These are phyloP conservation scores for Anomalospiza imberbis DNA, from an alignment of 2,797 vertebrate genomes.

Conservation along the genomic window DNA sequence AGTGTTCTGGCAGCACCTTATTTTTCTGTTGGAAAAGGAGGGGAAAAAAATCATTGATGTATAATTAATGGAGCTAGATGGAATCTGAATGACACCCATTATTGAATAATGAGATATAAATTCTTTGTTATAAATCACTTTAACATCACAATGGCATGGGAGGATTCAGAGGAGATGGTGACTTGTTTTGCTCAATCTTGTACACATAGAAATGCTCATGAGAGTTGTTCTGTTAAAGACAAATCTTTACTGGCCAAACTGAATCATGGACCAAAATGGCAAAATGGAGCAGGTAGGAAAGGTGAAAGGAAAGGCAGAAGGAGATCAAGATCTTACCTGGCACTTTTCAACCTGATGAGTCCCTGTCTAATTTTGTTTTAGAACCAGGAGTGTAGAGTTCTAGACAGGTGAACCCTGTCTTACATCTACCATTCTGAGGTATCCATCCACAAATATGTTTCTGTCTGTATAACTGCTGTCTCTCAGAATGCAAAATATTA, in stretches of 20 bases:
- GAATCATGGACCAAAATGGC: background rate
- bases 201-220: background rate
- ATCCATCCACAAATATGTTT: background rate
- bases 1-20: background rate
- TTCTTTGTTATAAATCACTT: background rate
- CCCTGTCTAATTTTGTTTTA: background rate
- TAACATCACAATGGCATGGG: background rate
- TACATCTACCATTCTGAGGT: background rate
- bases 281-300: background rate
- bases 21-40: slow-evolving; percentile 1
- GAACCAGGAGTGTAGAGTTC: background rate
- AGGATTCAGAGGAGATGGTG: background rate
- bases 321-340: background rate
- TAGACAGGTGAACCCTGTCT: background rate
- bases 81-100: slow-evolving; percentile 6
- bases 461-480: background rate
- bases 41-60: background rate
- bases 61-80: slow-evolving; percentile 18
- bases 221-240: background rate
- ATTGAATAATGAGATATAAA: slow-evolving; percentile 31
- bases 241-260: background rate
- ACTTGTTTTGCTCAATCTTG: background rate
- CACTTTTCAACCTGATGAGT: background rate
- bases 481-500: background rate
- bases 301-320: background rate